Conservation (phyloP, 2,797 vertebrate genomes). For the Sebastes iracundus region DNA sequence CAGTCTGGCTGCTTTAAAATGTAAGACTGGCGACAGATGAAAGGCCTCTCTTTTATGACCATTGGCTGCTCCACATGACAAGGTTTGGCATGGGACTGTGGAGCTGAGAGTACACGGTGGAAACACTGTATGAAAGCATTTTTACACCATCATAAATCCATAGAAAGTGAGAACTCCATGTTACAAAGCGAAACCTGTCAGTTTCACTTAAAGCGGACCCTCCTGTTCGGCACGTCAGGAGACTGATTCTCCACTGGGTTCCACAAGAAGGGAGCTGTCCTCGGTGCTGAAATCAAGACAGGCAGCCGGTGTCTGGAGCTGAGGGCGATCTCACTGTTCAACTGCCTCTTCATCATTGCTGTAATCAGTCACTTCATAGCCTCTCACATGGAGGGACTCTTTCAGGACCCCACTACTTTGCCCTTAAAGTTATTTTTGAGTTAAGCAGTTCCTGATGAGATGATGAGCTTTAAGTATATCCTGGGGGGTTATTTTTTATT, state of each 20-base stretch:
- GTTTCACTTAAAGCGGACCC: conserved; percentile 29
- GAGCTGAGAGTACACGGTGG: neutral
- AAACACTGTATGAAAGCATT: conserved; percentile 29
- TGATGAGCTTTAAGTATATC: neutral
- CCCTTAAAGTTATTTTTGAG: conserved; percentile 2
- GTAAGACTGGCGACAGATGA: conserved; percentile 43
- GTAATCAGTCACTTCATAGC: conserved; percentile 39
- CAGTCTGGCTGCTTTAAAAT: conserved; percentile 22
- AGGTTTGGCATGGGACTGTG: conserved; percentile 13
- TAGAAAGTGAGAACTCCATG: conserved; percentile 21
- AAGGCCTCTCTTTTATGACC: conserved; percentile 25
- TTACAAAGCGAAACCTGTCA: conserved; percentile 43
- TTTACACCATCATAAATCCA: conserved; percentile 21
- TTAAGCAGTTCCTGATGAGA: neutral
- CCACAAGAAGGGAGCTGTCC: conserved; percentile 65
- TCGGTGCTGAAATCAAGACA: conserved; percentile 66
- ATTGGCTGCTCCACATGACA: conserved; percentile 29
- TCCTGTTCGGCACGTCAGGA: conserved; percentile 17
- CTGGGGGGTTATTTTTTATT: neutral
- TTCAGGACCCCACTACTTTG: neutral
- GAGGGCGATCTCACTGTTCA: conserved; percentile 17
- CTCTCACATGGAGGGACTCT: neutral
- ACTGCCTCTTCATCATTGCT: conserved; percentile 21
- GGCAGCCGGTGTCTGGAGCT: conserved; percentile 28
- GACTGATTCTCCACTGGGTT: conserved; percentile 26